Conservation (phyloP, 2,888 invertebrate species). For the Fragum fragum region DNA sequence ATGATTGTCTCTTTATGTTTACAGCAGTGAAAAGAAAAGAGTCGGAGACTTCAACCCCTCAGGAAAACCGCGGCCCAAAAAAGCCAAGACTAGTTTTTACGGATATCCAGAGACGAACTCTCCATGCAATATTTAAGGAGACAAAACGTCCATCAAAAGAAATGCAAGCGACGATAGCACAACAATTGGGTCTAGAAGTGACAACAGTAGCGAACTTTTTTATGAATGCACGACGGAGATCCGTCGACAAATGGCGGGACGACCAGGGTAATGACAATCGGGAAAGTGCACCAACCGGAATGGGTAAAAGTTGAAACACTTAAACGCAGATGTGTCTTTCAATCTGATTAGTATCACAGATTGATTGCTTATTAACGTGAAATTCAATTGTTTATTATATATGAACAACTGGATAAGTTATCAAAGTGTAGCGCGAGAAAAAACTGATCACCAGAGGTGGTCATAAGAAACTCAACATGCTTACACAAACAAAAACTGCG, state of each 20-base stretch:
- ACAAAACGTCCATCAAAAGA: conserved; percentile 99
- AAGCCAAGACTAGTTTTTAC: conserved; percentile 99
- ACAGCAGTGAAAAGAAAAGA: conserved; percentile 83
- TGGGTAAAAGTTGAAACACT: conserved; percentile 71
- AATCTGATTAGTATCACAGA: neutral
- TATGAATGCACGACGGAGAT: conserved; percentile 99
- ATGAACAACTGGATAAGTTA: conserved; percentile 6
- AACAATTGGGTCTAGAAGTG: conserved; percentile 98
- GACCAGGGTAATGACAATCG: conserved; percentile 91
- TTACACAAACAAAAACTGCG: conserved; percentile 24
- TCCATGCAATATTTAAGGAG: conserved; percentile 99
- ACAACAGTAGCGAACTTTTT: conserved; percentile 99
- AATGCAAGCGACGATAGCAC: conserved; percentile 99
- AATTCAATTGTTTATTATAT: neutral
- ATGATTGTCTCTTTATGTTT: conserved; percentile 30
- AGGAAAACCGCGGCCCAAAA: conserved; percentile 92
- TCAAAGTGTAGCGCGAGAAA: neutral
- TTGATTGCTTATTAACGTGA: neutral
- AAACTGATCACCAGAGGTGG: neutral
- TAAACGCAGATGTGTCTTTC: neutral
- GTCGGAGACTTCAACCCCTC: conserved; percentile 78
- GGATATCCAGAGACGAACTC: conserved; percentile 99
- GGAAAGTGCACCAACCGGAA: conserved; percentile 73
- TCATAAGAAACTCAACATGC: neutral
- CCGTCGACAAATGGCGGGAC: conserved; percentile 96